Conservation (phyloP, 2,797 vertebrate species). For the Thamnophis elegans region DNA sequence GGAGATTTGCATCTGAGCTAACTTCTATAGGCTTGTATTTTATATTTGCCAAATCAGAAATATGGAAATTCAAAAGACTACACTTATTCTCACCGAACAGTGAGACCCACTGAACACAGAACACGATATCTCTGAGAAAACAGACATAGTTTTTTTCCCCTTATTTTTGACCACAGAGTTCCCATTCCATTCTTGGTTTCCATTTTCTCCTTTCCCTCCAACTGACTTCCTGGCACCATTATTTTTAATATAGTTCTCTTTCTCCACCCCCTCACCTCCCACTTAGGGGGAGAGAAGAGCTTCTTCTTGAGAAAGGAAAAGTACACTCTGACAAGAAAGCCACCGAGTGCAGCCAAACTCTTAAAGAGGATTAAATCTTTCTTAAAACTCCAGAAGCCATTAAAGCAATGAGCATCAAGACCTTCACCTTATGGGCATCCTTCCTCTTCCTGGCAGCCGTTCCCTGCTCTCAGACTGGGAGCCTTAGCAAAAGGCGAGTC, state of each 20-base stretch:
- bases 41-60: background rate
- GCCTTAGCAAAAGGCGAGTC: background rate
- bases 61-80: background rate
- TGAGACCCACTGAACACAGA: background rate
- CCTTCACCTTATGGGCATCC: conserved; percentile 41
- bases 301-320: conserved; percentile 16
- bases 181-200: background rate
- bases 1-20: background rate
- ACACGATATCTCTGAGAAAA: background rate
- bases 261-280: background rate
- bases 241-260: background rate
- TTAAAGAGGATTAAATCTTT: conserved; percentile 42
- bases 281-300: background rate
- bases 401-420: conserved; percentile 50
- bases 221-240: background rate
- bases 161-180: background rate
- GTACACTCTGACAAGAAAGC: conserved; percentile 24
- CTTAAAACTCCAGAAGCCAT: conserved; percentile 37
- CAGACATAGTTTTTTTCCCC: fast-evolving
- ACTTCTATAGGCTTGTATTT: background rate
- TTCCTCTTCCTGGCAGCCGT: conserved; percentile 22
- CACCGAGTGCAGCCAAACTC: conserved; percentile 22
- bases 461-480: conserved; percentile 3
- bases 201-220: background rate
- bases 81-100: background rate